Percentiles rank a stretch among this genome's conserved stretches.
These are phyloP conservation scores for Oxyura jamaicensis DNA, from an alignment of 2,113 vertebrate genomes.

Conservation along the genomic window DNA sequence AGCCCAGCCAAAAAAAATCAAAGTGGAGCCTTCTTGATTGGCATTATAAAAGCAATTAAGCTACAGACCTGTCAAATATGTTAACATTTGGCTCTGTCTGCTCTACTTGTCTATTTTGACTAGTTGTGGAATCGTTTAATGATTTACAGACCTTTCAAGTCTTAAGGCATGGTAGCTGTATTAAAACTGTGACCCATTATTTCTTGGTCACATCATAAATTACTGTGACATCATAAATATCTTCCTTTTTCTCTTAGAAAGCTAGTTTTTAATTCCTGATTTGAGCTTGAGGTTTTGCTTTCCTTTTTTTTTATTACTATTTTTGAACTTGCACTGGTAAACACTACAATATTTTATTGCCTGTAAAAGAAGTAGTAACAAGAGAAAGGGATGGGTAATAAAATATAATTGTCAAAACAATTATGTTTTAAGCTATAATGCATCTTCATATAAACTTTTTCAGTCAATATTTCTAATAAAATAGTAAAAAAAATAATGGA, in stretches of 20 bases:
- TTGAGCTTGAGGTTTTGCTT: neutral
- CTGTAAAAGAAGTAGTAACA: conserved; percentile 1
- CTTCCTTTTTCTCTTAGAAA: conserved; percentile 48
- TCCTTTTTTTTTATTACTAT: neutral
- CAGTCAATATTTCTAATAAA: neutral
- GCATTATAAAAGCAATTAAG: conserved; percentile 82
- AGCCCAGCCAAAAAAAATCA: conserved; percentile 75
- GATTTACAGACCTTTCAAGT: conserved; percentile 76
- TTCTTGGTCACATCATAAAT: conserved; percentile 63
- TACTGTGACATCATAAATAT: conserved; percentile 60
- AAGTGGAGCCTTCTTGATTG: conserved; percentile 77
- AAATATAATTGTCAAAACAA: conserved; percentile 43
- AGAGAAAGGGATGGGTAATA: neutral
- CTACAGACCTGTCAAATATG: conserved; percentile 75
- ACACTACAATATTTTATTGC: conserved; percentile 6
- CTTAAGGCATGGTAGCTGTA: conserved; percentile 57
- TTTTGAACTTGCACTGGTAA: neutral
- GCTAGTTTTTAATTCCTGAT: conserved; percentile 14
- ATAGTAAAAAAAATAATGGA: neutral
- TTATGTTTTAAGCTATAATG: neutral
- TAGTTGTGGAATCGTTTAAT: conserved; percentile 72
- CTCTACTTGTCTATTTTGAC: conserved; percentile 77
- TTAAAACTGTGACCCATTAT: conserved; percentile 61
- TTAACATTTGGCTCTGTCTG: conserved; percentile 71
- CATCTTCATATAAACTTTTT: neutral